A percentile compares a stretch with the other conserved stretches of the same genome.
Evolutionary conservation across 2,797 vertebrate genomes (phyloP).

Genomic region (Cossypha polioptera): DNA sequence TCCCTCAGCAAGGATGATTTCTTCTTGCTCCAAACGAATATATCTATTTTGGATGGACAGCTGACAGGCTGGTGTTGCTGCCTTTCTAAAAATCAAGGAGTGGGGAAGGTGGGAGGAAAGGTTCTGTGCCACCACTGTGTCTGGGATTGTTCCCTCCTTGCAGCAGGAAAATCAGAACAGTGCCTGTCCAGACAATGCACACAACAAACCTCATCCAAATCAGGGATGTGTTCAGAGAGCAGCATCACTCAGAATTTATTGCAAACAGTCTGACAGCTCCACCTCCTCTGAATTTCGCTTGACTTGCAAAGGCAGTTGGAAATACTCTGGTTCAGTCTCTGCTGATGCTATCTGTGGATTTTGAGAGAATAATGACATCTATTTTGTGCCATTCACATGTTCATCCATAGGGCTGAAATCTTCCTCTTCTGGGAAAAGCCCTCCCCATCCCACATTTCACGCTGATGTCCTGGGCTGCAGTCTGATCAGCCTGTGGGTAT

Average conservation of each 20-base stretch:
- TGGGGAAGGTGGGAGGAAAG: neutral
- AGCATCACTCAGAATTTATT: neutral
- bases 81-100: neutral
- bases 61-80: neutral
- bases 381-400: neutral
- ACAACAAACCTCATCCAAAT: neutral
- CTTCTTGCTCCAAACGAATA: neutral
- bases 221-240: neutral
- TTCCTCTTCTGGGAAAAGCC: neutral
- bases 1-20: neutral
- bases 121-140: accelerated
- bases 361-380: neutral
- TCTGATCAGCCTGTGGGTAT: neutral
- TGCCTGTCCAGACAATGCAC: neutral
- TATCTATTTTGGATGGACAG: neutral
- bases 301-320: neutral
- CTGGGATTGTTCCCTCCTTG: neutral
- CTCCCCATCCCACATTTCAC: neutral
- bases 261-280: neutral
- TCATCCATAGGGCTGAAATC: neutral
- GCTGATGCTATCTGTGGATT: neutral
- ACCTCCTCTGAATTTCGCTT: neutral
- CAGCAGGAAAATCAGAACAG: neutral
- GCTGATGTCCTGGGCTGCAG: neutral
- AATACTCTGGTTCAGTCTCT: neutral